phyloP scores from a whole-genome alignment of 1,140 invertebrate genomes.

The Bombus pyrosoma region DNA sequence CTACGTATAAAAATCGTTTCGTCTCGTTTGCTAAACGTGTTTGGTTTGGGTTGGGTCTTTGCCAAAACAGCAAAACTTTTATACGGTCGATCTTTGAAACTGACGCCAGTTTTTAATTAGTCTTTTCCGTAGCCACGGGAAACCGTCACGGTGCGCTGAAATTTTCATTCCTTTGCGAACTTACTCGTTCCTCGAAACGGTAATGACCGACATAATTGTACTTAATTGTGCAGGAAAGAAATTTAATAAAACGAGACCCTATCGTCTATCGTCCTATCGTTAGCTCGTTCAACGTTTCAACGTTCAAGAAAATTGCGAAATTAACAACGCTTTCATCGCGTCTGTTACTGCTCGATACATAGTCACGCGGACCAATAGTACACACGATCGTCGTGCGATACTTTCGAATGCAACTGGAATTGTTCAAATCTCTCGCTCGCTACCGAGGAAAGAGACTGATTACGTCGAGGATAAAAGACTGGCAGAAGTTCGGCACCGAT shows the following conservation, averaged over 20 bases:
- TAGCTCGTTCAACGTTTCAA: not conserved
- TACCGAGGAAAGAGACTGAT: too few relatives aligned
- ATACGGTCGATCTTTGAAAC: slow-evolving; percentile 36
- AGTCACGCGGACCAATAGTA: too few relatives aligned
- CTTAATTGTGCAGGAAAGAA: slow-evolving; percentile 57
- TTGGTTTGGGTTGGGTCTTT: slow-evolving; percentile 3
- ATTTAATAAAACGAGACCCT: slow-evolving; percentile 62
- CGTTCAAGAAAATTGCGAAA: not conserved
- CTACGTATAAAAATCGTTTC: slow-evolving; percentile 10
- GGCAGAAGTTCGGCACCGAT: slow-evolving; percentile 39
- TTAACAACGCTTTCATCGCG: not conserved
- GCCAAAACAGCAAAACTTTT: slow-evolving; percentile 31
- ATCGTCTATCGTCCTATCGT: slow-evolving; percentile 53
- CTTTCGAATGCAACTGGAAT: not conserved
- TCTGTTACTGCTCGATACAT: not conserved
- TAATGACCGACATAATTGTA: slow-evolving; percentile 60
- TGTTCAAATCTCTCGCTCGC: not conserved
- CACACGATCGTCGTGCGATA: not conserved
- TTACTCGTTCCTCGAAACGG: slow-evolving; percentile 57
- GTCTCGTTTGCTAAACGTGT: not conserved
- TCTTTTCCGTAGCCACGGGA: slow-evolving; percentile 38
- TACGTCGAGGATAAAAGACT: not conserved
- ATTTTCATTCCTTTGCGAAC: slow-evolving; percentile 26
- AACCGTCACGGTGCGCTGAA: not conserved
- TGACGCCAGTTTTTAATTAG: slow-evolving; percentile 63